Evolutionary conservation across 2,113 vertebrate genomes (phyloP).

Genomic region (Pituophis catenifer): DNA sequence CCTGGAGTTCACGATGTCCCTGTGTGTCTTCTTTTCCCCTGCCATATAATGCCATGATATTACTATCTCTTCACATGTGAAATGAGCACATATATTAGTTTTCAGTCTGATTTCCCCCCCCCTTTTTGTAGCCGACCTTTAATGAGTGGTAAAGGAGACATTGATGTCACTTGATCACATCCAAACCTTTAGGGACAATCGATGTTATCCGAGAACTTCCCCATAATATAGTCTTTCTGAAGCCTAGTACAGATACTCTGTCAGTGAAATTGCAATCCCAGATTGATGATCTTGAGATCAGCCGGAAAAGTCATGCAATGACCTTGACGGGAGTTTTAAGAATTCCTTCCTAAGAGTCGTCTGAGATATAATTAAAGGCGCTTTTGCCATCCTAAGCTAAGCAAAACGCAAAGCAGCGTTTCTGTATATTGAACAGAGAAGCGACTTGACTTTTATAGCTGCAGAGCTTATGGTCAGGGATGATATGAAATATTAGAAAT

Average conservation of each 20-base stretch:
- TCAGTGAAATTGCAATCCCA: conserved; percentile 53
- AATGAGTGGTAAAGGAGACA: conserved; percentile 59
- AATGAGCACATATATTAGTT: conserved; percentile 25
- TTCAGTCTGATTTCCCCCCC: conserved; percentile 23
- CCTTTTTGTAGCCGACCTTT: conserved; percentile 44
- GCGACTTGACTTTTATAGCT: conserved; percentile 74
- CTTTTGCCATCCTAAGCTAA: conserved; percentile 66
- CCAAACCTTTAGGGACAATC: conserved; percentile 48
- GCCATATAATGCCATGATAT: neutral
- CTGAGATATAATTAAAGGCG: conserved; percentile 69
- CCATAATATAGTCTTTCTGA: conserved; percentile 48
- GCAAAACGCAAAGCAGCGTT: conserved; percentile 66
- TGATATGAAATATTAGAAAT: conserved; percentile 74
- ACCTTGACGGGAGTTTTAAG: conserved; percentile 70
- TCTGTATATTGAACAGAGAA: conserved; percentile 57
- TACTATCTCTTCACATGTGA: too few species aligned
- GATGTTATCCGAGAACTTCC: conserved; percentile 44
- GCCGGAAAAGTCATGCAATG: conserved; percentile 58
- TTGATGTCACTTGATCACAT: conserved; percentile 47
- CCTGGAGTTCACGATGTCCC: conserved; percentile 20
- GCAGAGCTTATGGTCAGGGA: conserved; percentile 73
- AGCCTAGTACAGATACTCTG: conserved; percentile 47
- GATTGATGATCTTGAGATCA: conserved; percentile 61
- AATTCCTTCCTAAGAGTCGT: conserved; percentile 56
- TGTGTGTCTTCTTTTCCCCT: neutral